Conservation (phyloP, 2,888 invertebrate species). For the Polia nebulosa region DNA sequence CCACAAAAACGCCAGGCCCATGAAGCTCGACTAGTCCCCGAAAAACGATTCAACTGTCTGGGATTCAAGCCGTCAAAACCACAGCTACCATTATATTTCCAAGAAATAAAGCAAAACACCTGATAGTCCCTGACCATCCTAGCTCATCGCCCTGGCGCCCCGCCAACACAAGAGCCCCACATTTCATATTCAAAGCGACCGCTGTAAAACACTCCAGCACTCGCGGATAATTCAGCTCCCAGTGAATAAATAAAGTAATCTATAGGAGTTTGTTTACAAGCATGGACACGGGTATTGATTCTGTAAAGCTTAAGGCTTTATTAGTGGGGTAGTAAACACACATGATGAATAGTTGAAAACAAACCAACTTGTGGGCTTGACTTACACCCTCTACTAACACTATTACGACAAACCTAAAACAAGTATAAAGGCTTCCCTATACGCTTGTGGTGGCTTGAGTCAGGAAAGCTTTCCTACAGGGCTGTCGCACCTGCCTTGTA, state of each 20-base stretch:
- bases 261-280: conserved; percentile 59
- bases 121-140: neutral
- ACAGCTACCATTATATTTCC: neutral
- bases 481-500: neutral
- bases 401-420: neutral
- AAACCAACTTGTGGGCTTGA: conserved; percentile 6
- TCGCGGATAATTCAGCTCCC: conserved; percentile 41
- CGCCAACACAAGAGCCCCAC: conserved; percentile 56
- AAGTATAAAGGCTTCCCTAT: neutral
- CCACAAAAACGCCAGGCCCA: neutral
- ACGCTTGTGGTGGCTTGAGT: neutral
- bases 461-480: neutral
- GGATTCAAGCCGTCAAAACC: neutral
- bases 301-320: neutral
- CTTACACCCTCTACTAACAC: neutral
- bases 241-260: conserved; percentile 65
- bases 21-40: neutral
- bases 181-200: conserved; percentile 45
- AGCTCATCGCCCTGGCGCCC: conserved; percentile 41
- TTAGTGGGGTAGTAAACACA: conserved; percentile 8
- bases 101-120: conserved; percentile 21
- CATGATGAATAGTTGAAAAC: conserved; percentile 15
- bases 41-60: neutral
- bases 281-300: conserved; percentile 48
- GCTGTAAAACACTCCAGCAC: conserved; percentile 45